Evolutionary conservation across 2,797 vertebrate species (phyloP), one percentile per base, ranked within the genome.

Genomic region (Pteropus rufus): DNA sequence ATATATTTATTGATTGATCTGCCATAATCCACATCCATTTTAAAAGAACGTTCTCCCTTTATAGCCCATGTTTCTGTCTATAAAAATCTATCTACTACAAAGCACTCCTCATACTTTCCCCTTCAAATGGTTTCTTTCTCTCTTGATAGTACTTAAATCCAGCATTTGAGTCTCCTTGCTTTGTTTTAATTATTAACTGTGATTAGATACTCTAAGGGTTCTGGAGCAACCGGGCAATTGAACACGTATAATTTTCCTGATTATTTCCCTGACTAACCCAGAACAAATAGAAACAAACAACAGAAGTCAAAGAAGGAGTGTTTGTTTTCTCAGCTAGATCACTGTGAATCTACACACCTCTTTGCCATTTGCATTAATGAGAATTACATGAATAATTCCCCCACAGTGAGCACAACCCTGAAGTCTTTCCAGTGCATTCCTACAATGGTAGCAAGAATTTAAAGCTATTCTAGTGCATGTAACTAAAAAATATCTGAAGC

Each of bases 191-290:
- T 98, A 98, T 98, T 98, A 97, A 93, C 96, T 94, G 95, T 97
- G 84, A 93, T 91, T 93, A 97, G 96, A 96, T 94, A 93, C 92
- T 97, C 95, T 97, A 82, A 98, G 90, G 19, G 60, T 93, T 97
- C 96, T 97, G 96, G 97, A 97, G 76, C 94, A 95, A 89, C 85
- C 3, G 21, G 77, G 75, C 95, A 92, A 97, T 69, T 98, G 98
- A 98, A 98, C 97, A 90, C 3, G 2, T 93, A 81, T 97, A 97
- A 97, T 98, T 98, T 97, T 76, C 96, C 96, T 97, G 93, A 97
- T 97, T 98, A 98, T 97, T 97, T 98, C 95, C 91, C 96, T 98
- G 98, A 97, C 97, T 98, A 98, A 88, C 95, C 84, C 3, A n/a
- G 95, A 97, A 93, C 76, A 72, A 97, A 96, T 34, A 96, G 93